phyloP scores from a whole-genome alignment of 1,140 invertebrate species.

The Coenobita brevimanus region DNA sequence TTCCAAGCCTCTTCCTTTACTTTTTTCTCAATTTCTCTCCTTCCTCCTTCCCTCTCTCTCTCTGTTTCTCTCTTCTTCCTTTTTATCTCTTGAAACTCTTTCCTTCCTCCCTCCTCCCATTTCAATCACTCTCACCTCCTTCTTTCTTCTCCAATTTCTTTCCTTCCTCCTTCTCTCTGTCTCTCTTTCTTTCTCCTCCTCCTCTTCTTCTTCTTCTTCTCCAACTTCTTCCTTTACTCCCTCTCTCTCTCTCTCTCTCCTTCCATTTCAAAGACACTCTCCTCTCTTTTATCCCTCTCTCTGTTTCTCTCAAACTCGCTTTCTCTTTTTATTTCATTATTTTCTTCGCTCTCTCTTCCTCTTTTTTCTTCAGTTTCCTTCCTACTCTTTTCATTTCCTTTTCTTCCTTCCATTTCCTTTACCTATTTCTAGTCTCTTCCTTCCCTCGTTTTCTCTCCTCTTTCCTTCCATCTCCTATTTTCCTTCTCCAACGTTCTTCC shows the following conservation, averaged over 20 bases:
- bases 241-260: neutral
- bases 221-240: neutral
- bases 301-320: neutral
- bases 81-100: neutral
- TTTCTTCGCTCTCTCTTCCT: no score
- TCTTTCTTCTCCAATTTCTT: neutral
- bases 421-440: neutral
- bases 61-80: constrained; percentile 1
- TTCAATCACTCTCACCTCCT: neutral
- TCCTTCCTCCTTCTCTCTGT: neutral
- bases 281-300: neutral
- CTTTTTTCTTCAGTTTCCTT: no score
- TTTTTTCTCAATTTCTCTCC: neutral
- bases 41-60: neutral
- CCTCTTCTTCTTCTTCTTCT: neutral
- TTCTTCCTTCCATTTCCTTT: neutral
- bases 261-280: neutral
- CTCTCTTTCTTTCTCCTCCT: neutral
- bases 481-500: neutral
- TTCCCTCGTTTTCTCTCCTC: neutral
- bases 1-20: neutral
- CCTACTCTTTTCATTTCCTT: no score
- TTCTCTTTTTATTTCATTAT: neutral
- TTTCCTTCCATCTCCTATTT: neutral
- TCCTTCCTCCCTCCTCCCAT: neutral